Conservation (phyloP, 2,113 vertebrate species). For the Callospermophilus lateralis region DNA sequence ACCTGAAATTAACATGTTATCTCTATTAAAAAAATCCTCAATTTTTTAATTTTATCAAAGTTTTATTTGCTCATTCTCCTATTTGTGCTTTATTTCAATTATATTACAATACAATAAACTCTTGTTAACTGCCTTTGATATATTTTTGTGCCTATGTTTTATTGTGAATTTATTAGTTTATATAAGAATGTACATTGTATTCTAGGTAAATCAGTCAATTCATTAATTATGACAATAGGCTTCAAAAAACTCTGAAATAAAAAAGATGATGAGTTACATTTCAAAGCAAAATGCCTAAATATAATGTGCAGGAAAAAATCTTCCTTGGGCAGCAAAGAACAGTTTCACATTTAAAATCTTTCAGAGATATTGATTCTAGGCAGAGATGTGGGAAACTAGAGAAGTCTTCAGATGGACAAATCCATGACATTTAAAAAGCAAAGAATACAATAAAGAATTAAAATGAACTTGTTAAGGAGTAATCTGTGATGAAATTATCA, state of each 20-base stretch:
- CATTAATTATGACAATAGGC: no score
- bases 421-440: neutral
- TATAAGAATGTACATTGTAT: neutral
- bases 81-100: neutral
- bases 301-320: fast-evolving
- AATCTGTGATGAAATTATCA: neutral
- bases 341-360: no score
- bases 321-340: neutral
- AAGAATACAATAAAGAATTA: neutral
- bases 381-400: neutral
- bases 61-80: neutral
- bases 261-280: neutral
- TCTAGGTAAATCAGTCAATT: neutral
- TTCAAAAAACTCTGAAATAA: neutral
- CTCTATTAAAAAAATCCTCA: neutral
- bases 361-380: neutral
- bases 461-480: no score
- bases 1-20: neutral
- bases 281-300: neutral
- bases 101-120: neutral
- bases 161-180: no score
- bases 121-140: no score
- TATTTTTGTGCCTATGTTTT: no score
- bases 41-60: neutral
- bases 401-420: neutral